Base-by-base conservation (phyloP, 2,797 vertebrate species). In the Argya squamiceps region DNA sequence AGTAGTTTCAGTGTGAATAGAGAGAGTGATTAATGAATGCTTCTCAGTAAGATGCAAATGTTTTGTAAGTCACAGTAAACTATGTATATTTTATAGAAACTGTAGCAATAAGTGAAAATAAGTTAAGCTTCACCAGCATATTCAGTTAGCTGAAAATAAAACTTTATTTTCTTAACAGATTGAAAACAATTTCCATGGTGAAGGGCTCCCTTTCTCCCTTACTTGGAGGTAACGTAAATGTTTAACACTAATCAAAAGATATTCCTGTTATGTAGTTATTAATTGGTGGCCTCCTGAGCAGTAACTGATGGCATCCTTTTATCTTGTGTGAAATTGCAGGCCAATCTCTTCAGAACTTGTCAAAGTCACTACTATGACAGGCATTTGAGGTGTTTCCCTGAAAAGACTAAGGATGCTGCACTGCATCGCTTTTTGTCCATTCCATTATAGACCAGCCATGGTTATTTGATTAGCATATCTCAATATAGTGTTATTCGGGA, bases 1-100 rank as follows among this genome's bases (percentile, higher is more conserved):
- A 93, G 95, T 79, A 86, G 55, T 94, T 98, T 97, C 93, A 87
- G 36, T 90, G 67, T 93, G 87, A 92, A 88, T 79, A 83, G 71
- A 89, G 89, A 71, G 84, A 92, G 74, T 97, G 97, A 98, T 98
- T 97, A 98, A 97, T 98, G 96, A 95, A 85, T 4, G 22, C 36
- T 96, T 96, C 96, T 92, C 91, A 91, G 95, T 92, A 96, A 96
- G 93, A 94, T 94, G 84, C 65, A 95, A 94, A 88, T 94, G 86
- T 95, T 97, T 97, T 96, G 37, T 68, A 91, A 84, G 93, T 97
- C 89, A 95, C 88, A 76, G 53, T 89, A 91, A 96, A 67, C 84
- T 87, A 80, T 71, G 19, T 92, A 84, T 95, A 34, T 96, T 97
- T 97, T 92, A 96, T 84, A 82, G 68, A 93, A 96, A 94, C n/a